Evolutionary conservation across 2,888 invertebrate genomes (phyloP), one percentile per base, ranked within the genome.

Genomic region (Yponomeuta malinellus): DNA sequence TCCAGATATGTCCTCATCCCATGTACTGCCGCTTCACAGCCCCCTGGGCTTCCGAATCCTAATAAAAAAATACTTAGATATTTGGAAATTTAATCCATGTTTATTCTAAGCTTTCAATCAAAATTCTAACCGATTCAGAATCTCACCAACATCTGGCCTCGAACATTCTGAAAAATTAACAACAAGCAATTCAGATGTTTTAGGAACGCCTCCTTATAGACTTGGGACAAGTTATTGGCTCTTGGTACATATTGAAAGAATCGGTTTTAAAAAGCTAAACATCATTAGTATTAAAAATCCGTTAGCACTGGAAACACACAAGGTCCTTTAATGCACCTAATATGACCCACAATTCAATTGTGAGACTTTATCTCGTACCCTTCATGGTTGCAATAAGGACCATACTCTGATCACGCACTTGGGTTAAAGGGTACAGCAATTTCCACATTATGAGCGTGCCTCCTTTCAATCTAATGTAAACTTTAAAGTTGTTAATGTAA

Each of bases 401-500:
- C 76, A 79, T 77, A 76, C 77, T 69, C 71, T 72, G 78, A 79
- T 73, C 81, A 73, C 75, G 72, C 73, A 75, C 73, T 77, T 77
- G 81, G 87, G 85, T 86, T 83, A 90, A 86, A 89, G 87, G 85
- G 84, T 81, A 83, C 76, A 79, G 75, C 78, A 77, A 78, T 82
- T 83, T 80, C 78, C 80, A 81, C 86, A 86, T 86, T 80, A 43
- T 85, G 83, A 75, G 74, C 73, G 74, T 76, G 73, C 72, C 75
- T 71, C 73, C 73, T 68, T 74, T 75, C 81, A 81, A 79, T 75
- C 79, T 76, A 88, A 83, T 84, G 77, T 81, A 78, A 78, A 76
- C 84, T 83, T 83, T 89, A 78, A 79, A 77, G 73, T 76, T 73
- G 74, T 74, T 73, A 77, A 71, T 68, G 76, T 80, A 86, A 83